Evolutionary conservation across 2,113 vertebrate species (phyloP), one percentile per base, ranked within the genome.

Genomic region (Toxostoma redivivum): DNA sequence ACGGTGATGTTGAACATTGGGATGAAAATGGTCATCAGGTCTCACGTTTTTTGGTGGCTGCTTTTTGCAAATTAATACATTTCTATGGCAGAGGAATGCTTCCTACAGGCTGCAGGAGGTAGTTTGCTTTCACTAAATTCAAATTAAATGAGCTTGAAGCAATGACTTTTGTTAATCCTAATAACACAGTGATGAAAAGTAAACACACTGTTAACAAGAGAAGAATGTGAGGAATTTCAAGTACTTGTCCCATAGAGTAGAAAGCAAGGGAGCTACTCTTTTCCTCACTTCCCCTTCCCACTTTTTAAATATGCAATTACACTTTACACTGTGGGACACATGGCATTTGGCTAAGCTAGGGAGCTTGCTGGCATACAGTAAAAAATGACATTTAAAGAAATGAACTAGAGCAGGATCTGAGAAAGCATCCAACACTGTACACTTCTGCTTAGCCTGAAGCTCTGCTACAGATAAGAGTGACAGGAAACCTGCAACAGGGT

Each of bases 161-260:
- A 97, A 98, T 97, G 98, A 98, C 98, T 98, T 98, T 97, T 97
- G 98, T 97, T 98, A 98, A 98, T 98, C 98, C 98, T 97, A 98
- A 98, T 98, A 98, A 98, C 93, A 96, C 87, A 88, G 95, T 96
- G 98, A 98, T 99, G 98, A 98, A 98, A 98, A 98, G 98, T 98
- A 98, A 98, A 98, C 98, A 98, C 81, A 97, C 98, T 98, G 98
- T 98, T 98, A 98, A 98, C 97, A 92, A 95, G 94, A 96, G 97
- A 98, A 98, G 98, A 98, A 99, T 98, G 98, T 97, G 97, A 98
- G 97, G 98, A 99, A 99, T 99, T 98, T 98, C 98, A 98, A 99
- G 98, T 98, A 98, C 98, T 99, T 98, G 97, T 97, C 97, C 98
- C 98, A 98, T 96, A 95, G 97, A 97, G 93, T 97, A 94, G 95